phyloP scores from a whole-genome alignment of 2,888 invertebrate genomes.

The Anthoptus insignis region DNA sequence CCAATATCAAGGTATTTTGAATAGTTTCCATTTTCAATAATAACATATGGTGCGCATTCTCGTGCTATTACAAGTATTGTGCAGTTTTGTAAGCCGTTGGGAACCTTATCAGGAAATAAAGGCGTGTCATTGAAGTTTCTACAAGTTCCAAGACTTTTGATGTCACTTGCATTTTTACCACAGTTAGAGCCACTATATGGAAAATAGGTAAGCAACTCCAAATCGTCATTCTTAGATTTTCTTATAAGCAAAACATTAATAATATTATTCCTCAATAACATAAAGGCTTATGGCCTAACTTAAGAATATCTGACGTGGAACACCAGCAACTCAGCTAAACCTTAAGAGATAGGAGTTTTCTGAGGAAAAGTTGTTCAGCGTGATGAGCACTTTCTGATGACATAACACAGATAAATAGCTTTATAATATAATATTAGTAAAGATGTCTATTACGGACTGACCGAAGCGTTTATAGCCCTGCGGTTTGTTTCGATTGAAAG shows the following conservation, averaged over 20 bases:
- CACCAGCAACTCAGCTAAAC: too few species aligned
- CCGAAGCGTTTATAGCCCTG: too few species aligned
- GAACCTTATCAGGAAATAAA: constrained; percentile 20
- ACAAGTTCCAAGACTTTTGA: constrained; percentile 23
- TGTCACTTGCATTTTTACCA: constrained; percentile 6
- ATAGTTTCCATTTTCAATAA: constrained; percentile 54
- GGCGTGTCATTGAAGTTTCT: not conserved
- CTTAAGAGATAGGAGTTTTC: too few species aligned
- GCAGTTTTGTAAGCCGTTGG: constrained; percentile 12
- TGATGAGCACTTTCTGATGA: too few species aligned
- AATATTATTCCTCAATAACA: constrained; percentile 52
- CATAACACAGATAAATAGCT: too few species aligned
- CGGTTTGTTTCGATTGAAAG: too few species aligned
- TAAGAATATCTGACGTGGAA: too few species aligned
- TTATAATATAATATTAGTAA: too few species aligned
- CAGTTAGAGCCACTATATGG: constrained; percentile 20
- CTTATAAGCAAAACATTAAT: constrained; percentile 58
- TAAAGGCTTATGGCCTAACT: too few species aligned
- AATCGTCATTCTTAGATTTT: constrained; percentile 32
- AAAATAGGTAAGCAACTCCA: constrained; percentile 15
- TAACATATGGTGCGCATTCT: constrained; percentile 35
- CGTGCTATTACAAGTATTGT: constrained; percentile 16
- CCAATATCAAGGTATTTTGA: constrained; percentile 54
- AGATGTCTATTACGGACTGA: too few species aligned
- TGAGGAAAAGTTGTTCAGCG: too few species aligned